Evolutionary conservation across 2,888 invertebrate genomes (phyloP).

Genomic region (Conus canariensis): DNA sequence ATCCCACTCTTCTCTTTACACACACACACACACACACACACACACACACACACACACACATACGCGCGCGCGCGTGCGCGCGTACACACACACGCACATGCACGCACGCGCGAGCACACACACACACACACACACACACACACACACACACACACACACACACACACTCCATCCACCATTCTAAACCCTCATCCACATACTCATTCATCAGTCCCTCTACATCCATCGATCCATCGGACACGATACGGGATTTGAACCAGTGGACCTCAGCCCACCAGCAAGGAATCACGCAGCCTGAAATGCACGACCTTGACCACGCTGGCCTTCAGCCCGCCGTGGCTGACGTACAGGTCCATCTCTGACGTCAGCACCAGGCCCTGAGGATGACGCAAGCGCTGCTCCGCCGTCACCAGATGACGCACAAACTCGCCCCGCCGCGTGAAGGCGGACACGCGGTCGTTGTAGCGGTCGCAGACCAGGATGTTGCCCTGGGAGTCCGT

Average conservation of each 20-base stretch:
- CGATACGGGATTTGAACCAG: neutral
- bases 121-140: neutral
- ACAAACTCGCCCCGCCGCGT: conserved; percentile 61
- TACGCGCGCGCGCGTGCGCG: too few species aligned
- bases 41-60: too few species aligned
- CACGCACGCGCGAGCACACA: neutral
- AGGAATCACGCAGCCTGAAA: too few species aligned
- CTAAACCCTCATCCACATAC: neutral
- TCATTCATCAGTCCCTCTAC: neutral
- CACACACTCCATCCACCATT: neutral
- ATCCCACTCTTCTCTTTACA: neutral
- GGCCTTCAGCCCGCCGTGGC: conserved; percentile 55
- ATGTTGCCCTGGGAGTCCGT: conserved; percentile 79
- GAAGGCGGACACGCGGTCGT: conserved; percentile 70
- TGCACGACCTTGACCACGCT: conserved; percentile 47
- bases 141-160: neutral
- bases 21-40: neutral
- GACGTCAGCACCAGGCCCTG: conserved; percentile 53
- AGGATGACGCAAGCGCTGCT: conserved; percentile 54
- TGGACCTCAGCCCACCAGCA: too few species aligned
- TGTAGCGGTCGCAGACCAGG: conserved; percentile 81
- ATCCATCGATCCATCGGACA: too few species aligned
- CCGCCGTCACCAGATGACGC: conserved; percentile 59
- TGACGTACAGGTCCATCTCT: conserved; percentile 50
- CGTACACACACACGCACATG: neutral